Percentiles rank a stretch among this genome's conserved stretches.
Evolutionary conservation across 1,140 invertebrate species (phyloP).

Genomic region (Cydia strobilella): DNA sequence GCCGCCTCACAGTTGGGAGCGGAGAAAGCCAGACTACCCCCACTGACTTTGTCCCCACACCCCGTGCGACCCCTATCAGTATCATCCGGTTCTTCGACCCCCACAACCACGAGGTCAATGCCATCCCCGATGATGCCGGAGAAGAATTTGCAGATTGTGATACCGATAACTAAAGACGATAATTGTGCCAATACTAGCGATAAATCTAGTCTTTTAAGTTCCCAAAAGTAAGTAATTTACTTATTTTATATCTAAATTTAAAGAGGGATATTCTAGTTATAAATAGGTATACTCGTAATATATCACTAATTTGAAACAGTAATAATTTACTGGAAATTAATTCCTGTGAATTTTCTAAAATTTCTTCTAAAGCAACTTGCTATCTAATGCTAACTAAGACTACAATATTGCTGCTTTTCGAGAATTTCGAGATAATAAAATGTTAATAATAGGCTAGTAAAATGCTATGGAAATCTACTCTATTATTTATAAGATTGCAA

Average conservation of each 20-base stretch:
- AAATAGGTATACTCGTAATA: too few relatives aligned
- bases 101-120: slow-evolving; percentile 62
- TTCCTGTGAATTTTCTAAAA: too few relatives aligned
- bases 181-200: slow-evolving; percentile 72
- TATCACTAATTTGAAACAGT: too few relatives aligned
- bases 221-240: slow-evolving; percentile 69
- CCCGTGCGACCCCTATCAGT: slow-evolving; percentile 49
- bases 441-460: background rate
- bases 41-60: slow-evolving; percentile 62
- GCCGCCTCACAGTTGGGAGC: slow-evolving; percentile 69
- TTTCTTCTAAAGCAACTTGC: background rate
- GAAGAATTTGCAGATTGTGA: slow-evolving; percentile 70
- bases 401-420: background rate
- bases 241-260: background rate
- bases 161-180: slow-evolving; percentile 67
- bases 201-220: slow-evolving; percentile 74
- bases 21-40: slow-evolving; percentile 69
- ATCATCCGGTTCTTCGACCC: slow-evolving; percentile 54
- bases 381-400: background rate
- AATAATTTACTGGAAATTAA: too few relatives aligned
- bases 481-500: slow-evolving; percentile 1
- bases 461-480: too few relatives aligned
- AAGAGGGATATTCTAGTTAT: background rate
- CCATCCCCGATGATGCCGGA: slow-evolving; percentile 70
- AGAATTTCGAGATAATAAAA: too few relatives aligned